Evolutionary conservation across 2,888 invertebrate species (phyloP), one percentile per base, ranked within the genome.

Genomic region (Yponomeuta malinellus): DNA sequence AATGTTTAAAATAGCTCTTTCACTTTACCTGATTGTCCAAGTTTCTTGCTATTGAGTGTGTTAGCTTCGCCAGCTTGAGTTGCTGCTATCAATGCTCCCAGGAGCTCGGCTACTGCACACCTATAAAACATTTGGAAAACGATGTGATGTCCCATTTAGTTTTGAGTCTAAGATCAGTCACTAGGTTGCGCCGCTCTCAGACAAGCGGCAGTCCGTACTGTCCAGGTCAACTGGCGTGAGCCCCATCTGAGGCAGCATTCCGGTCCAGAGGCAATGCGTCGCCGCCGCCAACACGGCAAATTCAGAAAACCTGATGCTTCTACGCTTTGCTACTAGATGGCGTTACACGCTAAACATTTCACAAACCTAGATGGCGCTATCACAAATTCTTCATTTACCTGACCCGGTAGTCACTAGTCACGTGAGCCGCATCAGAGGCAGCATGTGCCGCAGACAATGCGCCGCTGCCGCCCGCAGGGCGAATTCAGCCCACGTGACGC

Each of bases 401-500:
- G 3, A 90, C 79, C 29, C 80, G 79, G 72, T 87, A 88, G 73
- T 90, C 89, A 73, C 88, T 89, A 2, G 89, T 8, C 97, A 97
- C 78, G 97, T 96, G 48, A 97, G 91, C 83, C 96, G 94, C 70
- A 98, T 96, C 78, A 98, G 95, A 78, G 97, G 96, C 75, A 98
- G 93, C 94, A 99, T 95, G 85, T 97, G 97, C 29, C 96, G 90
- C 78, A 99, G 93, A 81, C 98, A 97, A 93, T 97, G 94, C 0
- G 99, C 97, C 0, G 99, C 98, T 2, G 98, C 98, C 73, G 97
- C 97, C 69, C 99, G 94, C 31, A 99, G 99, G 23, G 97, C 95
- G 94, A 43, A 43, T 43, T 43, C 8, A 43, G 43, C 43, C 43
- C 3, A 43, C 43, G 0, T 5, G 43, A 43, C 43, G 43, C 43